Percentiles rank a stretch among this genome's conserved stretches.
phyloP scores from a whole-genome alignment of 1,140 invertebrate genomes.

The Teleopsis dalmanni region DNA sequence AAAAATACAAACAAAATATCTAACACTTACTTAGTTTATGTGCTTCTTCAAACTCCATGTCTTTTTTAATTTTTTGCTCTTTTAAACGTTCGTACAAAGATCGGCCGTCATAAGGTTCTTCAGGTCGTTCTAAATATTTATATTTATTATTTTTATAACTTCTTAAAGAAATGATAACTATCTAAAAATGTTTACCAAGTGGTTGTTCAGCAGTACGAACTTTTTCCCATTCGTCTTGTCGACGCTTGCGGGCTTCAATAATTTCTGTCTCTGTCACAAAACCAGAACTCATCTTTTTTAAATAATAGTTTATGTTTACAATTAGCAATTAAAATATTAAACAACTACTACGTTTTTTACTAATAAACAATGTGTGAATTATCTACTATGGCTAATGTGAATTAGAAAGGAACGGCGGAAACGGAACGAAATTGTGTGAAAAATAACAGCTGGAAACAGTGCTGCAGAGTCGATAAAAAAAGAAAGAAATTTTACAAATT shows the following conservation, averaged over 20 bases:
- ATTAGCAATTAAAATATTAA: too few species aligned
- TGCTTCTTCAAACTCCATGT: slow-evolving; percentile 90
- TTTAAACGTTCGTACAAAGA: slow-evolving; percentile 83
- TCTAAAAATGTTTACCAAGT: slow-evolving; percentile 53
- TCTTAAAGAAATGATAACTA: not conserved
- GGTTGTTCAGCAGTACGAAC: slow-evolving; percentile 82
- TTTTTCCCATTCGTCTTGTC: slow-evolving; percentile 93
- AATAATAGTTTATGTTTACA: too few species aligned
- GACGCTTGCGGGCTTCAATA: slow-evolving; percentile 62
- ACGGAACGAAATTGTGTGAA: too few species aligned
- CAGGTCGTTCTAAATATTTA: slow-evolving; percentile 64
- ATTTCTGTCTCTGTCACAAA: slow-evolving; percentile 83
- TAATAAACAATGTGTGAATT: too few species aligned
- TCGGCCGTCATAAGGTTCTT: slow-evolving; percentile 71
- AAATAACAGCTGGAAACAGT: too few species aligned
- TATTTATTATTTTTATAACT: slow-evolving; percentile 3
- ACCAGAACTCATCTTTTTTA: slow-evolving; percentile 76
- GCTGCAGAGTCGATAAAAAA: too few species aligned
- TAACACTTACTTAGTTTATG: slow-evolving; percentile 75
- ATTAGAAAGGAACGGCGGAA: too few species aligned
- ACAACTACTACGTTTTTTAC: too few species aligned
- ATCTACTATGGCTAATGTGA: too few species aligned
- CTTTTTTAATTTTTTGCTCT: slow-evolving; percentile 83
- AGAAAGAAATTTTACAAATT: too few species aligned
- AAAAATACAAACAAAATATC: slow-evolving; percentile 6